A percentile compares a stretch with the other conserved stretches of the same genome.
phyloP scores from a whole-genome alignment of 1,140 invertebrate genomes.

The Hyles euphorbiae region DNA sequence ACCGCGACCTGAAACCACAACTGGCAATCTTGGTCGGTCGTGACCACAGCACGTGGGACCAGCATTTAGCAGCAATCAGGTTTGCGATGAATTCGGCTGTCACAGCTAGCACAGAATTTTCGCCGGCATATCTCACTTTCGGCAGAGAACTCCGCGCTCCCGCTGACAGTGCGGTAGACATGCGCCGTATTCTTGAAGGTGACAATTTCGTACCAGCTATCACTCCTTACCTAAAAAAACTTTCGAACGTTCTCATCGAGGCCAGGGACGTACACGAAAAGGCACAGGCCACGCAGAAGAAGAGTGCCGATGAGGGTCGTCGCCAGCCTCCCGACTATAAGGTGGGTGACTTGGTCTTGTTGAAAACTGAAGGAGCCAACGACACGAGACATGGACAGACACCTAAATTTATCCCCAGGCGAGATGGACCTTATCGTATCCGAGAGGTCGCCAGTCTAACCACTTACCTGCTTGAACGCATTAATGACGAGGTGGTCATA shows the following conservation, averaged over 20 bases:
- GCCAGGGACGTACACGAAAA: slow-evolving; percentile 24
- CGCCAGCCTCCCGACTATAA: slow-evolving; percentile 5
- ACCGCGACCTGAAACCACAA: slow-evolving; percentile 10
- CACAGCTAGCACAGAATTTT: not conserved
- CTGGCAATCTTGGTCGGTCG: slow-evolving; percentile 4
- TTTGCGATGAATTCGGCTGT: slow-evolving; percentile 6
- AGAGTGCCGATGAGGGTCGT: slow-evolving; percentile 8
- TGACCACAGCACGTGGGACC: slow-evolving; percentile 1
- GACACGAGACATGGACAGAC: slow-evolving; percentile 21
- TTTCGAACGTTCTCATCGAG: slow-evolving; percentile 12
- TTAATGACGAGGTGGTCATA: not conserved
- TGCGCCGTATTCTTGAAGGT: slow-evolving; percentile 24
- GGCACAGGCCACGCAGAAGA: slow-evolving; percentile 12
- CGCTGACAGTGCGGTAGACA: slow-evolving; percentile 23
- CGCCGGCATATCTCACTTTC: slow-evolving; percentile 8
- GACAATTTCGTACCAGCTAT: slow-evolving; percentile 46
- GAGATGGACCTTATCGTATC: slow-evolving; percentile 17
- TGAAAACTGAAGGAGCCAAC: slow-evolving; percentile 24
- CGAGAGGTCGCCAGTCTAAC: slow-evolving; percentile 22
- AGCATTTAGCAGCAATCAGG: slow-evolving; percentile 1
- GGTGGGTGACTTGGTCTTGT: slow-evolving; percentile 17
- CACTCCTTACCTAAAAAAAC: slow-evolving; percentile 30
- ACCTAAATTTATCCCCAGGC: slow-evolving; percentile 15
- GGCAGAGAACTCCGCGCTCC: slow-evolving; percentile 24
- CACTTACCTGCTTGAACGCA: slow-evolving; percentile 26